Evolutionary conservation across 2,113 vertebrate species (phyloP), one percentile per base, ranked within the genome.

Genomic region (Agapornis roseicollis): DNA sequence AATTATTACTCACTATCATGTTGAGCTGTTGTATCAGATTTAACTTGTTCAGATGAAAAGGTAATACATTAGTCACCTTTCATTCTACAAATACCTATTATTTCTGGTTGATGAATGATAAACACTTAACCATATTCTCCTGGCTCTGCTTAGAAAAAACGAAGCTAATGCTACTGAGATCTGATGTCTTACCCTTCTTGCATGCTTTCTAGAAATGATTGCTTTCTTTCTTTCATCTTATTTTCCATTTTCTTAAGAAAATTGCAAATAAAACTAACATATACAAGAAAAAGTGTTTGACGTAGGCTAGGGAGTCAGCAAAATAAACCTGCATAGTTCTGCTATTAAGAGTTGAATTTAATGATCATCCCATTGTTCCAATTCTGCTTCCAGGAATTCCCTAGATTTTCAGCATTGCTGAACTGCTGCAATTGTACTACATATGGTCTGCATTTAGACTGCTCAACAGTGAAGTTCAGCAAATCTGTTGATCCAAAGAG

Each of bases 21-120:
- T 56, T 96, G 73, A 88, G 74, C 84, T 92, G 77, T 82, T 61
- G 39, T 81, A 87, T 86, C 86, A 95, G 46, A 53, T 85, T 90
- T 61, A 87, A 89, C 35, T 33, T 41, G 29, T 81, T 93, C 94
- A 89, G 73, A 87, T 89, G 65, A 68, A 86, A 93, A 90, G 17
- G 46, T 78, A 93, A 66, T 81, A 80, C 17, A 35, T 96, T 89
- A 93, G 60, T 94, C 89, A 97, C 70, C 25, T 92, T 72, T 89
- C n/a, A 72, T 82, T 41, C 73, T 87, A 76, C 91, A 94, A 89
- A 94, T 72, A 71, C 37, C 33, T 89, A 56, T 94, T 94, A 89
- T 81, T 94, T 92, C 65, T 84, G 61, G 47, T 91, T 69, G 33
- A 12, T 20, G 56, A 64, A 89, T 68, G 14, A 47, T 93, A 90